A percentile compares a stretch with the other conserved stretches of the same genome.
Conservation (phyloP, 37 sponge, comb jelly and placozoan species). For the Cliona cf. orientalis region DNA sequence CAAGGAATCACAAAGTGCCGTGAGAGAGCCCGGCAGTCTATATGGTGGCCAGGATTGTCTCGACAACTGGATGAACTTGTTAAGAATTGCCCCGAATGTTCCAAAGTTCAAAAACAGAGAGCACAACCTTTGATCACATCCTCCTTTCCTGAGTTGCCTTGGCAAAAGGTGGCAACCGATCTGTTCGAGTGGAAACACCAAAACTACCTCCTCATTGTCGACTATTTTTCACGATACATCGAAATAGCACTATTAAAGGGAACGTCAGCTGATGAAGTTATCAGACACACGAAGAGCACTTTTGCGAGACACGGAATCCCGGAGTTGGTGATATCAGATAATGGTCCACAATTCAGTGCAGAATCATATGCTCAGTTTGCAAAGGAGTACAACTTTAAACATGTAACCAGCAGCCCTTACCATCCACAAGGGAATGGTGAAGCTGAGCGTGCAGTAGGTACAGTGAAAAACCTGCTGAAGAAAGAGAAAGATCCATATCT, state of each 20-base stretch:
- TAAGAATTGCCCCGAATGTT: conserved; percentile 14
- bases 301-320: conserved; percentile 77
- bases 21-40: conserved; percentile 14
- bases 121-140: conserved; percentile 24
- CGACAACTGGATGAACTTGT: conserved; percentile 30
- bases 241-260: conserved; percentile 47
- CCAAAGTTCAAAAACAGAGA: conserved; percentile 8
- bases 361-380: conserved; percentile 28
- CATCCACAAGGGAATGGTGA: conserved; percentile 72
- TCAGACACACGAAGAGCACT: conserved; percentile 32
- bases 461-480: conserved; percentile 40
- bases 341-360: conserved; percentile 74
- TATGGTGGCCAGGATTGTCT: conserved; percentile 50
- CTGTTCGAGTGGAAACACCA: conserved; percentile 41
- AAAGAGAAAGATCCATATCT: conserved; percentile 37
- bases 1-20: conserved; percentile 50
- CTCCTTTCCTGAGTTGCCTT: conserved; percentile 50
- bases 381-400: conserved; percentile 34
- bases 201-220: conserved; percentile 56
- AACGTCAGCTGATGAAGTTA: conserved; percentile 28
- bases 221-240: conserved; percentile 51
- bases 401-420: conserved; percentile 62
- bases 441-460: conserved; percentile 64
- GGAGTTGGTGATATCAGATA: conserved; percentile 43
- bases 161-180: conserved; percentile 63